phyloP scores from a whole-genome alignment of 2,113 vertebrate genomes.

The Lasiurus borealis region DNA sequence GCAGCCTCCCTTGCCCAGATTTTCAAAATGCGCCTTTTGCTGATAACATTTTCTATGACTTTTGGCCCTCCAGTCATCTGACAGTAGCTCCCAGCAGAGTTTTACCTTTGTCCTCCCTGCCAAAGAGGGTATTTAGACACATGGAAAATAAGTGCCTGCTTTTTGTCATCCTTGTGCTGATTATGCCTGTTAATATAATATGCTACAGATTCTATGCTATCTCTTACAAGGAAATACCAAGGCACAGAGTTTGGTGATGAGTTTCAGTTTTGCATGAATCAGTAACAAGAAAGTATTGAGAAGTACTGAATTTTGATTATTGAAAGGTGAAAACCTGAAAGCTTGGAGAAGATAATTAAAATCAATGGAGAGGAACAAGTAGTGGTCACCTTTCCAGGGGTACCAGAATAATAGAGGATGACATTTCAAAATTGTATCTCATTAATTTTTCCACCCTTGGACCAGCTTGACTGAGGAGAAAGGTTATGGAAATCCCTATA shows the following conservation, averaged over 20 bases:
- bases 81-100: not conserved
- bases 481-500: accelerated
- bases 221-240: not conserved
- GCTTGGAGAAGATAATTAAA: not conserved
- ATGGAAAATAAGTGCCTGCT: too few species aligned
- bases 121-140: not conserved
- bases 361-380: not conserved
- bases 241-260: not conserved
- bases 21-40: not conserved
- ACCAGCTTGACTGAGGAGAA: not conserved
- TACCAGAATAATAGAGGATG: not conserved
- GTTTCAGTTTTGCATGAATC: not conserved
- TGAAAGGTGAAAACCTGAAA: not conserved
- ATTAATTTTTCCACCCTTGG: not conserved
- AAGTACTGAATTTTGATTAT: not conserved
- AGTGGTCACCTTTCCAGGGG: not conserved
- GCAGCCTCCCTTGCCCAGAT: not conserved
- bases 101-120: not conserved
- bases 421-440: not conserved
- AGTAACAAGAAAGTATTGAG: not conserved
- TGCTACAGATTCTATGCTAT: not conserved
- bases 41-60: not conserved
- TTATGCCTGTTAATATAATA: not conserved
- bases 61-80: not conserved
- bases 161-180: not conserved